Evolutionary conservation across 2,797 vertebrate species (phyloP), one percentile per base, ranked within the genome.

Genomic region (Hippoglossus hippoglossus): DNA sequence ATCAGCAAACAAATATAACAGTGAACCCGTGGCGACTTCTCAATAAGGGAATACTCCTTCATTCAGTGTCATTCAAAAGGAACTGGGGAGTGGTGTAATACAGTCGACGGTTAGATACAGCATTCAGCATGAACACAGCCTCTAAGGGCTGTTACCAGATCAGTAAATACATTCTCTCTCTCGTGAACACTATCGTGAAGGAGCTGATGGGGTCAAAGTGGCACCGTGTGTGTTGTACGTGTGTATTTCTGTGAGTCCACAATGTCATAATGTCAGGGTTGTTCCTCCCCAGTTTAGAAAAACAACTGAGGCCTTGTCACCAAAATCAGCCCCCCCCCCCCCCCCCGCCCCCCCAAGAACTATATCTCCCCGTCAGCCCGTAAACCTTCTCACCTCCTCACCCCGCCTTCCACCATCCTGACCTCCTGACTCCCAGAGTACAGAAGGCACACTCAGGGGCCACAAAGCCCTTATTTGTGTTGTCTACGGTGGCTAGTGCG

Each of bases 381-480:
- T 68, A 73, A 80, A 81, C 64, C 67, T 61, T 44, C 84, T 81
- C 87, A 86, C 90, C 90, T 86, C 84, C 73, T 82, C 83, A 81
- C 85, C 83, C 88, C 81, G 73, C 88, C 90, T 92, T 91, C 87
- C 86, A 88, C 83, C 75, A 60, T 46, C 39, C 62, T 93, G 93
- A 94, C 93, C 93, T 86, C 81, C 80, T 89, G 91, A 91, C 92
- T 92, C 86, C 80, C 68, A 62, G 69, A 87, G 84, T 49, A 86
- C 83, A 85, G 79, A 86, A 85, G 81, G 84, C 82, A 85, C 86
- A 88, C 88, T 83, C 78, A 85, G 69, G 55, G 66, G 68, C 87
- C 90, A 94, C 93, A 95, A 95, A 91, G 93, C 87, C 75, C 81
- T 73, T 81, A 44, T 88, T 93, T 95, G 93, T 95, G 87, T 85